Evolutionary conservation across 2,888 invertebrate species (phyloP), one percentile per base, ranked within the genome.

Genomic region (Erebia aethiops): DNA sequence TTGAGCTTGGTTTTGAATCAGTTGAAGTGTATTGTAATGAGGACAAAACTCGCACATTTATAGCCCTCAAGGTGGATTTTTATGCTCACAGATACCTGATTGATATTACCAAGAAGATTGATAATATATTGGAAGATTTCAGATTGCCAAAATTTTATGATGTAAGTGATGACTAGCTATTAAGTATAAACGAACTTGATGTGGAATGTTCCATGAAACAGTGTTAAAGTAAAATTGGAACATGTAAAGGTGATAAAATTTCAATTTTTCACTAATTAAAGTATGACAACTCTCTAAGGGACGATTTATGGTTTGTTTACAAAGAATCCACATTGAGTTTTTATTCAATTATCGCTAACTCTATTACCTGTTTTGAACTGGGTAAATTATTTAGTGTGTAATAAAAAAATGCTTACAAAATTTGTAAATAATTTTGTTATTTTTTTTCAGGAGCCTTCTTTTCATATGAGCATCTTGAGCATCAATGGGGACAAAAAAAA

Each of bases 391-490:
- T 11, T 46, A 11, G 43, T 11, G 46, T 46, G 11, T 46, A 46
- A 46, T 46, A 13, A 46, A 46, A 10, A 46, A 46, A 46, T 46
- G 7, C 35, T 35, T 35, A 35, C 35, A 7, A 35, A 35, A 7
- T 35, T 35, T 35, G 35, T 35, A 35, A 35, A 35, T 35, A 35
- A 35, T 35, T 35, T 35, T 49, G 49, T 5, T 14, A 49, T 49
- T 65, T 73, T 74, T n/a, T 94, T 94, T 77, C 86, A 98, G 97
- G 94, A 97, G 82, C 96, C 97, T 21, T 97, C 97, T 2, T 97
- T 97, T 89, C 98, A 98, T 83, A 94, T 97, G 80, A 98, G 98
- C 83, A 91, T 98, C 76, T 91, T 96, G 13, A 98, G 98, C 97
- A 94, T 95, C 73, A 89, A 95, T 68, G 97, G 97, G 0, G 95